Conservation (phyloP, 2,888 invertebrate species). For the Drepanosiphum platanoidis region DNA sequence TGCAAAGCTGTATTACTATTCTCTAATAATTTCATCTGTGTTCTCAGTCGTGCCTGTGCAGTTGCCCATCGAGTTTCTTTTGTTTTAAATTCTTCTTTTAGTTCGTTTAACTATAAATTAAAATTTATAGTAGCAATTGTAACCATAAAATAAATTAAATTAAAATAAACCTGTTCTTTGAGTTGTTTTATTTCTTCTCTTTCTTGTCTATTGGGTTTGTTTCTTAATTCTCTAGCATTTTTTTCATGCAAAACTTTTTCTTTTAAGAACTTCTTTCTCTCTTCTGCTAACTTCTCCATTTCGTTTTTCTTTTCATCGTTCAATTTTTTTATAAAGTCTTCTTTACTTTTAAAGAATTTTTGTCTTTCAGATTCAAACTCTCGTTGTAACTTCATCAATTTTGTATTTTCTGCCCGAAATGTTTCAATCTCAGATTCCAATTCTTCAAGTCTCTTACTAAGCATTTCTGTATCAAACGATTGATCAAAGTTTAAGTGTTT, state of each 20-base stretch:
- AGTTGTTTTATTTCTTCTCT: slow-evolving; percentile 76
- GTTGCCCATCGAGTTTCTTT: slow-evolving; percentile 80
- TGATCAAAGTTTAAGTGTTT: slow-evolving; percentile 38
- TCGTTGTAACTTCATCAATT: slow-evolving; percentile 68
- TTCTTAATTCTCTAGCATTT: slow-evolving; percentile 76
- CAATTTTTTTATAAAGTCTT: slow-evolving; percentile 68
- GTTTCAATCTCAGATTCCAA: slow-evolving; percentile 74
- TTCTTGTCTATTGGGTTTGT: slow-evolving; percentile 75
- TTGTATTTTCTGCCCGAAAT: slow-evolving; percentile 71
- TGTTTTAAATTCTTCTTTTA: slow-evolving; percentile 76
- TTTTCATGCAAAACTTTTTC: slow-evolving; percentile 75
- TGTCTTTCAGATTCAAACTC: slow-evolving; percentile 69
- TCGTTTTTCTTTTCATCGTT: slow-evolving; percentile 74
- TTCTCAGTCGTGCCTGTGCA: slow-evolving; percentile 77
- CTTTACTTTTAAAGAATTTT: slow-evolving; percentile 72
- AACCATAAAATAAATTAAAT: not conserved
- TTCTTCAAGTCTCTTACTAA: slow-evolving; percentile 74
- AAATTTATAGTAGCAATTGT: not conserved
- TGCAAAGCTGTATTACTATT: slow-evolving; percentile 76
- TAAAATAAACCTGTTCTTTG: slow-evolving; percentile 68
- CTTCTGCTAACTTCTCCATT: slow-evolving; percentile 76
- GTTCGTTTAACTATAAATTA: slow-evolving; percentile 71
- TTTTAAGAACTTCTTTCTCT: slow-evolving; percentile 75
- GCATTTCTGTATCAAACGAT: slow-evolving; percentile 71
- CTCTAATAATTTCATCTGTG: slow-evolving; percentile 78